phyloP scores from a whole-genome alignment of 2,888 invertebrate genomes.

The Lycocerus yunnanus region DNA sequence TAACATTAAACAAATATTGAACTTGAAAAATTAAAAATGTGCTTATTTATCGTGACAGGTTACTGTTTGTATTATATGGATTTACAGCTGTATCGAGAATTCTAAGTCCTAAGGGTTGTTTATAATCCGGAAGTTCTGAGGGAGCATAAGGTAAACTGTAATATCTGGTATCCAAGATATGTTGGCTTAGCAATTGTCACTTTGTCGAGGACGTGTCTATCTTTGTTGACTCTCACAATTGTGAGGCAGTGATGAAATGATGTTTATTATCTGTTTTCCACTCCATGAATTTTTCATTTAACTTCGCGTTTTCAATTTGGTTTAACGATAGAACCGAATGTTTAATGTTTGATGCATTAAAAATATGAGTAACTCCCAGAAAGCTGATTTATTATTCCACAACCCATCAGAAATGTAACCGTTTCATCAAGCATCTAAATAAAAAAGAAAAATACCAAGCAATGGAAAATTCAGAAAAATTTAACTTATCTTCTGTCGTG shows the following conservation, averaged over 20 bases:
- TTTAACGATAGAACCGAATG: not conserved
- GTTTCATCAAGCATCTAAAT: no score
- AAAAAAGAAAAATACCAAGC: no score
- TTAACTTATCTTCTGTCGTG: no score
- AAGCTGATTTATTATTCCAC: not conserved
- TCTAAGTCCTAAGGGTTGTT: not conserved
- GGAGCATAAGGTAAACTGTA: slow-evolving; percentile 20
- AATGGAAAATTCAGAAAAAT: no score
- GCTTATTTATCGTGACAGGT: not conserved
- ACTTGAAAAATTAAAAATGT: not conserved
- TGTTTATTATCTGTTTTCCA: slow-evolving; percentile 16
- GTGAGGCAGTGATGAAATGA: slow-evolving; percentile 26
- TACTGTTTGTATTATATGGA: not conserved
- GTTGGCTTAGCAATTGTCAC: slow-evolving; percentile 35
- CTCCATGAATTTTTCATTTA: not conserved
- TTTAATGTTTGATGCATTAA: not conserved
- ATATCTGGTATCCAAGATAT: slow-evolving; percentile 15
- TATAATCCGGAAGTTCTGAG: slow-evolving; percentile 6
- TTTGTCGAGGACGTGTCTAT: slow-evolving; percentile 33
- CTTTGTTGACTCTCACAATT: slow-evolving; percentile 31
- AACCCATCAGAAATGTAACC: not conserved
- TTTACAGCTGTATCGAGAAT: not conserved
- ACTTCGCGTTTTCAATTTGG: not conserved
- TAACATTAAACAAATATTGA: not conserved
- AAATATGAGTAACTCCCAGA: not conserved